Evolutionary conservation across 2,888 invertebrate species (phyloP), one percentile per base, ranked within the genome.

Genomic region (Melieria picta): DNA sequence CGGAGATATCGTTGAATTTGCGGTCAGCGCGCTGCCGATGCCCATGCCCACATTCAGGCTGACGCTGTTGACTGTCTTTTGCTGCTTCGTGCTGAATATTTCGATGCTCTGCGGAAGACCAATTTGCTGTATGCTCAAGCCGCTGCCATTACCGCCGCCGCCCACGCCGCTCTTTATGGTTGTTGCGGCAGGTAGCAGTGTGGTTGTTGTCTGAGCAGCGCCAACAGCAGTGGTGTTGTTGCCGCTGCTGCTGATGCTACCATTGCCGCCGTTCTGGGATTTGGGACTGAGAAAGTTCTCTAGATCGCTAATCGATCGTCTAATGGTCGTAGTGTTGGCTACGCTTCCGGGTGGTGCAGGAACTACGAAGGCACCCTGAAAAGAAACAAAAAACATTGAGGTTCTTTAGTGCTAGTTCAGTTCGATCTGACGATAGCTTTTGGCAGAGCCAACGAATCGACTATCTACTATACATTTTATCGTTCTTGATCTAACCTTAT

Each of bases 351-450:
- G 88, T 74, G 86, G 87, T 72, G 87, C 87, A 68, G 87, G 87
- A 75, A 87, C 86, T 77, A 83, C 87, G 78, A 87, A 87, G 75
- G 87, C 84, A 77, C 87, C 86, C 87, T 87, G 64, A 3, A 71
- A 74, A 46, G 7, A 74, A 7, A 48, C 43, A 69, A n/a, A 9
- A n/a, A 62, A 62, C 7, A 60, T 5, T 47, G 46, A 10, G 47
- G 4, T 57, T 16, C 4, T 30, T 50, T 63, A 9, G 11, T 11
- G 10, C 9, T 3, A 30, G 30, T 30, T 30, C 1, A 30, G 30
- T 2, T 30, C 30, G 30, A 30, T 0, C 16, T 16, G 16, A 16
- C 16, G 16, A 16, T 16, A 16, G 16, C 16, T 16, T 16, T 16
- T 16, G 16, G 16, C 16, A 16, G 16, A 16, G 16, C 16, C 16